Conservation (phyloP, 2,797 vertebrate genomes). For the Etheostoma nigrum region DNA sequence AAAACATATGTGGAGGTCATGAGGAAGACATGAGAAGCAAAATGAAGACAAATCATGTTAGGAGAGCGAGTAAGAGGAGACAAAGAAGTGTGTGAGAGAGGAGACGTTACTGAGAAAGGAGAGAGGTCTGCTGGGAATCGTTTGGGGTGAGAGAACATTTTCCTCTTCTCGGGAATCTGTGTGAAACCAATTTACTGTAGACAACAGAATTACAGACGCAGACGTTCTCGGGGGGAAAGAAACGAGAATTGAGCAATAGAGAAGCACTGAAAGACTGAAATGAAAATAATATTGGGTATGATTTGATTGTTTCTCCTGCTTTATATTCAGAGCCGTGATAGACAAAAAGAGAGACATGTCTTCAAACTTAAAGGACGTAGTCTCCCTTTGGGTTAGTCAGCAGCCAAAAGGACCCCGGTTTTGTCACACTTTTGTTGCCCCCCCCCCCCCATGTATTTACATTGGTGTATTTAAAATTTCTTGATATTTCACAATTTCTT, state of each 20-base stretch:
- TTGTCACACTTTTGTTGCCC: too few species aligned
- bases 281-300: slow-evolving; percentile 55
- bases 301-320: slow-evolving; percentile 50
- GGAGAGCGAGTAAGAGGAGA: slow-evolving; percentile 32
- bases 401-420: neutral
- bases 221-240: slow-evolving; percentile 23
- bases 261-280: slow-evolving; percentile 29
- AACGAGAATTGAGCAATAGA: slow-evolving; percentile 21
- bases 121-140: slow-evolving; percentile 61
- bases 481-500: too few species aligned
- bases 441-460: neutral
- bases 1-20: slow-evolving; percentile 51
- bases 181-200: slow-evolving; percentile 70
- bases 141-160: slow-evolving; percentile 66
- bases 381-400: neutral
- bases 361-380: neutral
- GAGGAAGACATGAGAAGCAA: slow-evolving; percentile 47
- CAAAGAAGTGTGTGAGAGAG: slow-evolving; percentile 34
- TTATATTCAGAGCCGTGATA: slow-evolving; percentile 29
- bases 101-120: slow-evolving; percentile 29
- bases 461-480: neutral
- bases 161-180: slow-evolving; percentile 56
- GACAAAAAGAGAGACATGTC: neutral
- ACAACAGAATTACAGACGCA: slow-evolving; percentile 60
- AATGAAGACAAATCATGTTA: slow-evolving; percentile 63